These are phyloP conservation scores for Magallana angulata DNA, from an alignment of 1,140 invertebrate species.

Conservation along the genomic window DNA sequence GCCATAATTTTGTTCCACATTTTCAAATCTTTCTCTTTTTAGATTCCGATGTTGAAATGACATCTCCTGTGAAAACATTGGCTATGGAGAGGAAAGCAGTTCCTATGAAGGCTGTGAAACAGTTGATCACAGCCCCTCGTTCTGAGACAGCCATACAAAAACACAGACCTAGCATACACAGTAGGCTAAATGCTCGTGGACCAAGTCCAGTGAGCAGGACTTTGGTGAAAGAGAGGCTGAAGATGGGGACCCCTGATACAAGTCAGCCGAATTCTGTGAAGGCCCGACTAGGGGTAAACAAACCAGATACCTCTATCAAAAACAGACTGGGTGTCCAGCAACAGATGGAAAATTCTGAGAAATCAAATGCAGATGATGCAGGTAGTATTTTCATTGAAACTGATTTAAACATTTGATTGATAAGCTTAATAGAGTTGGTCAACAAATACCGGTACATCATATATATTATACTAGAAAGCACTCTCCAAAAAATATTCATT, in stretches of 20 bases:
- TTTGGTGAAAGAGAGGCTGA: constrained; percentile 21
- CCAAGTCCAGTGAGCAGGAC: background rate
- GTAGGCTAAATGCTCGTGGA: too few species aligned
- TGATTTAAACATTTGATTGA: background rate
- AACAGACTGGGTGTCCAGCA: background rate
- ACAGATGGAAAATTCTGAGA: background rate
- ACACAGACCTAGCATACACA: background rate
- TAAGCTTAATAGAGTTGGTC: too few species aligned
- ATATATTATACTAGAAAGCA: too few species aligned
- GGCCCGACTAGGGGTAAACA: background rate
- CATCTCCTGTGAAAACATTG: constrained; percentile 29
- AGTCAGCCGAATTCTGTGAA: background rate
- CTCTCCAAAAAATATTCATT: too few species aligned
- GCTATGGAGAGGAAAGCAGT: background rate
- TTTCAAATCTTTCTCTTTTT: background rate
- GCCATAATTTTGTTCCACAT: too few species aligned
- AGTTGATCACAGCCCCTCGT: background rate
- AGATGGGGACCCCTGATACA: background rate
- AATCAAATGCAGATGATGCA: background rate
- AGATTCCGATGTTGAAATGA: constrained; percentile 45
- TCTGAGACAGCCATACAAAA: background rate
- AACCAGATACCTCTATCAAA: constrained; percentile 4
- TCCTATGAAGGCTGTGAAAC: background rate
- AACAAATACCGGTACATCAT: too few species aligned
- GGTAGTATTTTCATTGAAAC: background rate